Evolutionary conservation across 2,888 invertebrate species (phyloP).

Genomic region (Sarcophaga variegata): DNA sequence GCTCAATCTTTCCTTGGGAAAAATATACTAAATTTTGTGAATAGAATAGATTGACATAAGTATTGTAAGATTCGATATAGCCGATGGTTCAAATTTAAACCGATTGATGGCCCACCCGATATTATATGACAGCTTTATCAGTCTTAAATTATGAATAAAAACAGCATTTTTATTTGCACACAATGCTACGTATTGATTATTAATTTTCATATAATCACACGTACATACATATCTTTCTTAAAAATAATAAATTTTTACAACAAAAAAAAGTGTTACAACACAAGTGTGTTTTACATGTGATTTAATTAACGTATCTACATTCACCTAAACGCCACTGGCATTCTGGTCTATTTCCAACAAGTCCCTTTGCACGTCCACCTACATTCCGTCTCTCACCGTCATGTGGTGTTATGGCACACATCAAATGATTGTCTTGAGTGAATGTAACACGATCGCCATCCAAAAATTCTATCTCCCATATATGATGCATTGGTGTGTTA

Average conservation of each 20-base stretch:
- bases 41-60: too few species aligned
- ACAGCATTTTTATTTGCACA: too few species aligned
- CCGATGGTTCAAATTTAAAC: too few species aligned
- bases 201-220: too few species aligned
- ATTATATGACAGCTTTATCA: too few species aligned
- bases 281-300: neutral
- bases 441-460: constrained; percentile 44
- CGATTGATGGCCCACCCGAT: too few species aligned
- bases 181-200: too few species aligned
- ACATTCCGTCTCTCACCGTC: constrained; percentile 46
- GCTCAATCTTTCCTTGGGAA: too few species aligned
- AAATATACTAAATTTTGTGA: too few species aligned
- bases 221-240: neutral
- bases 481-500: constrained; percentile 18
- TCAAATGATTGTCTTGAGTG: constrained; percentile 46
- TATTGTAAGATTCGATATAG: too few species aligned
- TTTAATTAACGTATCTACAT: constrained; percentile 16
- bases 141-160: too few species aligned
- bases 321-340: constrained; percentile 44
- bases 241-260: neutral
- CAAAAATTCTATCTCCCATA: constrained; percentile 57
- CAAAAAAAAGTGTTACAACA: neutral
- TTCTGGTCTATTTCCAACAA: neutral
- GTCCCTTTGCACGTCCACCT: neutral
- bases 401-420: constrained; percentile 42